Percentiles rank a stretch among this genome's conserved stretches.
Evolutionary conservation across 1,140 invertebrate genomes (phyloP).

Genomic region (Drosophila ohnishii): DNA sequence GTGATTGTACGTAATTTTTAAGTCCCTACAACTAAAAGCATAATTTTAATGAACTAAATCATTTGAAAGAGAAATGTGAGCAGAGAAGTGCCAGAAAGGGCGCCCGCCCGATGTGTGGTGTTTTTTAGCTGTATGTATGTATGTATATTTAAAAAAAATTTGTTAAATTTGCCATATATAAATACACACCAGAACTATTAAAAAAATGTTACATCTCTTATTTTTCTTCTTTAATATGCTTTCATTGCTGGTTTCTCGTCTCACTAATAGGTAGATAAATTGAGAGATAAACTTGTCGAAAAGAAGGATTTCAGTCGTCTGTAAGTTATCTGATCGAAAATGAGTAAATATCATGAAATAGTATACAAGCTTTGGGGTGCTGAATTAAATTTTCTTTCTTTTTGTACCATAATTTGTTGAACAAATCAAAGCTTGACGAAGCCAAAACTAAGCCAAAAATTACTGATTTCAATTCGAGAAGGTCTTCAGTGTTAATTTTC

Average conservation of each 20-base stretch:
- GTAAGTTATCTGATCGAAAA: too few relatives aligned
- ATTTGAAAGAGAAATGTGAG: slow-evolving; percentile 43
- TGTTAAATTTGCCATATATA: slow-evolving; percentile 81
- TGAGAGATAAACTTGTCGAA: too few relatives aligned
- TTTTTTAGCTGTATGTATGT: slow-evolving; percentile 72
- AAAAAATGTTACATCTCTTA: background rate
- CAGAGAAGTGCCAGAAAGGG: slow-evolving; percentile 26
- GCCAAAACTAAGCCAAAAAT: too few relatives aligned
- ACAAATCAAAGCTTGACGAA: too few relatives aligned
- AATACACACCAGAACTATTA: slow-evolving; percentile 49
- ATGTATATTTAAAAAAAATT: slow-evolving; percentile 77
- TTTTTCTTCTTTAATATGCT: background rate
- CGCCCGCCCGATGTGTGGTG: slow-evolving; percentile 32
- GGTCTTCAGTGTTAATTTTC: too few relatives aligned
- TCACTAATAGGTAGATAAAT: too few relatives aligned
- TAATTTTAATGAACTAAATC: slow-evolving; percentile 64
- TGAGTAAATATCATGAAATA: too few relatives aligned
- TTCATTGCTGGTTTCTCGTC: background rate
- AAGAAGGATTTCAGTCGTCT: too few relatives aligned
- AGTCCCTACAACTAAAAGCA: slow-evolving; percentile 48
- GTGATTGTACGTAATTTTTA: slow-evolving; percentile 74
- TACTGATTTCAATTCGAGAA: too few relatives aligned
- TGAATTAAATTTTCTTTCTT: too few relatives aligned
- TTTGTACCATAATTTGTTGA: too few relatives aligned
- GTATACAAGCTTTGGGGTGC: too few relatives aligned